These are phyloP conservation scores for Callinectes sapidus DNA, from an alignment of 2,888 invertebrate genomes.

Conservation along the genomic window DNA sequence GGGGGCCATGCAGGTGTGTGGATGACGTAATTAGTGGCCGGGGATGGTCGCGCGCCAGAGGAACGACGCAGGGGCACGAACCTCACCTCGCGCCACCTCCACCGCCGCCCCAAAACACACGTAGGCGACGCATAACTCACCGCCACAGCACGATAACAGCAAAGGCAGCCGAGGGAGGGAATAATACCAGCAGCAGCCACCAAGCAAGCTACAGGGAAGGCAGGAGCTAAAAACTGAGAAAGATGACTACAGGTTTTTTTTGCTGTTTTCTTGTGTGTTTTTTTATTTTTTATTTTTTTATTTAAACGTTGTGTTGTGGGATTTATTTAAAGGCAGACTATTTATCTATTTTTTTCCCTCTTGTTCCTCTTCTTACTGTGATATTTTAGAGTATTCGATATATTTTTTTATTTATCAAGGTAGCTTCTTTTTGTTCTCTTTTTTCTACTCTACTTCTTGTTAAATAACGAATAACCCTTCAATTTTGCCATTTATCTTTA, in stretches of 20 bases:
- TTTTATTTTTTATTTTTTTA: not conserved
- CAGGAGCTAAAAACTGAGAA: not conserved
- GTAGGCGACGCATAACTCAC: not conserved
- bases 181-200: not conserved
- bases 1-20: not conserved
- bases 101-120: not conserved
- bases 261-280: not conserved
- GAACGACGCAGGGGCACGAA: constrained; percentile 24
- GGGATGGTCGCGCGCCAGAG: constrained; percentile 22
- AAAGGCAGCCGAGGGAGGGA: not conserved
- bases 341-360: too few relatives aligned
- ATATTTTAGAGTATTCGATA: too few relatives aligned
- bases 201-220: not conserved
- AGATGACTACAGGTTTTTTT: not conserved
- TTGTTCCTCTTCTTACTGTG: too few relatives aligned
- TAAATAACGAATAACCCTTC: not conserved
- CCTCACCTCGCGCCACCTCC: not conserved
- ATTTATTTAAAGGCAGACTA: too few relatives aligned
- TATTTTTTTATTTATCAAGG: too few relatives aligned
- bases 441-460: too few relatives aligned
- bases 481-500: not conserved
- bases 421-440: too few relatives aligned
- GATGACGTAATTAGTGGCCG: constrained; percentile 27
- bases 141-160: not conserved
- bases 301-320: too few relatives aligned